These are phyloP conservation scores for Dorcus hopei DNA, from an alignment of 2,888 invertebrate species.

Conservation along the genomic window DNA sequence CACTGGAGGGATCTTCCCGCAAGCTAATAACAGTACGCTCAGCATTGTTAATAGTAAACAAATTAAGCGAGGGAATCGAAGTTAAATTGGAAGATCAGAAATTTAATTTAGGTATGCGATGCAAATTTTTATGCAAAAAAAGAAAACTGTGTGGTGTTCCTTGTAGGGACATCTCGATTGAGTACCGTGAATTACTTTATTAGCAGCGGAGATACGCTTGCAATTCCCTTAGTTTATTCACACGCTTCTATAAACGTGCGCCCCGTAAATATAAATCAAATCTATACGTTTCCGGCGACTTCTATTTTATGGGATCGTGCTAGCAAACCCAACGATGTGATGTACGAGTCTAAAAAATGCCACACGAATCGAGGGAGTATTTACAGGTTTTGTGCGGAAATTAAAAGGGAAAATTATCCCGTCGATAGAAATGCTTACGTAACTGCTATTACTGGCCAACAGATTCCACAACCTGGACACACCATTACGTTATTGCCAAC, in stretches of 20 bases:
- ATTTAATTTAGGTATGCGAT: no score
- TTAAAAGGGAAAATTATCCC: conserved; percentile 80
- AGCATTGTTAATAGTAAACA: conserved; percentile 77
- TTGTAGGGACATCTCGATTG: conserved; percentile 35
- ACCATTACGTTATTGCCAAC: conserved; percentile 82
- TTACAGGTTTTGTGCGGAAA: conserved; percentile 71
- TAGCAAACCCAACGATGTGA: conserved; percentile 48
- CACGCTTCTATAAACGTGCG: conserved; percentile 70
- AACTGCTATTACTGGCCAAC: conserved; percentile 24
- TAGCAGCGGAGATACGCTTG: conserved; percentile 58
- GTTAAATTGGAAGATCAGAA: conserved; percentile 64
- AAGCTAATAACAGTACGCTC: conserved; percentile 92
- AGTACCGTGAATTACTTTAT: conserved; percentile 48
- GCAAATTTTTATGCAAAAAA: neutral
- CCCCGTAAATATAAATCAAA: conserved; percentile 57
- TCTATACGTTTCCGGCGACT: conserved; percentile 57
- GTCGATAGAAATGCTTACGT: conserved; percentile 49
- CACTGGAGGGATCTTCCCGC: conserved; percentile 88
- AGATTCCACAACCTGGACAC: conserved; percentile 73
- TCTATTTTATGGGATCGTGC: conserved; percentile 62
- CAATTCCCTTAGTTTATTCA: conserved; percentile 75
- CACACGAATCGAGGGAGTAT: conserved; percentile 47
- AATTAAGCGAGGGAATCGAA: conserved; percentile 68
- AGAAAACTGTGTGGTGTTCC: neutral
- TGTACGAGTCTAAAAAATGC: conserved; percentile 48